Conservation (phyloP, 2,113 vertebrate genomes). For the Oxygymnocypris stewartii region DNA sequence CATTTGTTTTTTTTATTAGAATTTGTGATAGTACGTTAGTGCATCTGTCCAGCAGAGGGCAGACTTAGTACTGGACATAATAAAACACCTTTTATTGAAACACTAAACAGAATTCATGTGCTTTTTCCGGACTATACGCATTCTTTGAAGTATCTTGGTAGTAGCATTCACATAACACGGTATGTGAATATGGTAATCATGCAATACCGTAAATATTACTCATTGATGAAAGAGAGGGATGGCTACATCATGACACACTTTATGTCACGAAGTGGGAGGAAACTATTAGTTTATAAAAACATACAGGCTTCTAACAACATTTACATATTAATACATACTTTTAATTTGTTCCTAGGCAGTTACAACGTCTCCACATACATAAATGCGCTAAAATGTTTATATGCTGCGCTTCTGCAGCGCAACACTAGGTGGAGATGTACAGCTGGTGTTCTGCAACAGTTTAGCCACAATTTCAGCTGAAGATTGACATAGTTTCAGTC, state of each 20-base stretch:
- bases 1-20: not conserved
- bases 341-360: not conserved
- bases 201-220: not conserved
- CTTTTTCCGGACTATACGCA: not conserved
- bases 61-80: not conserved
- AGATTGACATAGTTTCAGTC: constrained; percentile 42
- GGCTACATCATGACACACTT: not conserved
- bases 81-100: not conserved
- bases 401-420: constrained; percentile 27
- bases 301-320: not conserved
- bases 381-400: not conserved
- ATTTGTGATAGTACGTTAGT: not conserved
- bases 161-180: not conserved
- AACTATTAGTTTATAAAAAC: not conserved
- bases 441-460: constrained; percentile 15
- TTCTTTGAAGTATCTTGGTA: not conserved
- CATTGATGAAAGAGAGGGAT: not conserved
- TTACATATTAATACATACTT: not conserved
- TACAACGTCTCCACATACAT: not conserved
- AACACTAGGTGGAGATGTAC: constrained; percentile 38
- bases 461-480: constrained; percentile 20
- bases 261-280: not conserved
- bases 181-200: not conserved
- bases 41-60: constrained; percentile 31
- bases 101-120: not conserved